phyloP scores from a whole-genome alignment of 2,113 vertebrate genomes.

The Microtus ochrogaster region DNA sequence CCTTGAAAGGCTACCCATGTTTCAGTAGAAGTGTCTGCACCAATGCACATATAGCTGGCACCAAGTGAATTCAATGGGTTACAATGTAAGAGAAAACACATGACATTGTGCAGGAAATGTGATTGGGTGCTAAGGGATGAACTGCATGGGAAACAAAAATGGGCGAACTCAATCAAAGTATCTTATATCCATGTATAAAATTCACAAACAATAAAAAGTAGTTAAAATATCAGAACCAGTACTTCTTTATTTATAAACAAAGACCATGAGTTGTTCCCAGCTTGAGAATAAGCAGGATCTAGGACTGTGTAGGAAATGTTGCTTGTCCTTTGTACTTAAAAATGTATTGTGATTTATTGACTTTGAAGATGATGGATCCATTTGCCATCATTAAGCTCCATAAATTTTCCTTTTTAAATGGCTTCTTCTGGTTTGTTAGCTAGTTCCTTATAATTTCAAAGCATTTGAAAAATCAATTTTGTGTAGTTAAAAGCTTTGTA shows the following conservation, averaged over 20 bases:
- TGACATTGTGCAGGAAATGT: not conserved
- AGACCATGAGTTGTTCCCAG: not conserved
- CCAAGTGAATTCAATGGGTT: too few relatives aligned
- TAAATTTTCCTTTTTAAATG: constrained; percentile 44
- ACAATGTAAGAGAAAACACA: not conserved
- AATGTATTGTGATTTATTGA: not conserved
- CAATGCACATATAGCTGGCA: not conserved
- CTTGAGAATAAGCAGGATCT: not conserved
- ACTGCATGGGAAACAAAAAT: not conserved
- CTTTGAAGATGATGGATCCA: not conserved
- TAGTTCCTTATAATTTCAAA: constrained; percentile 33
- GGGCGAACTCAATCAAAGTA: not conserved
- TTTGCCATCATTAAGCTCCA: not conserved
- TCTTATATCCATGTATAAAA: not conserved
- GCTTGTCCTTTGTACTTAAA: not conserved
- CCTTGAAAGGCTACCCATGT: too few relatives aligned
- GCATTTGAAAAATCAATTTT: constrained; percentile 31
- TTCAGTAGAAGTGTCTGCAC: not conserved
- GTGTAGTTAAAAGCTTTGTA: not conserved
- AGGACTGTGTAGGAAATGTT: not conserved
- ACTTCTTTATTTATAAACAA: constrained; percentile 15
- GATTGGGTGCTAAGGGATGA: not conserved
- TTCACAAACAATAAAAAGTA: not conserved
- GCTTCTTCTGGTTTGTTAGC: constrained; percentile 20
- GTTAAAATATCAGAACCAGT: not conserved